Conservation (phyloP, 2,888 invertebrate species). For the Helobdella robusta region DNA sequence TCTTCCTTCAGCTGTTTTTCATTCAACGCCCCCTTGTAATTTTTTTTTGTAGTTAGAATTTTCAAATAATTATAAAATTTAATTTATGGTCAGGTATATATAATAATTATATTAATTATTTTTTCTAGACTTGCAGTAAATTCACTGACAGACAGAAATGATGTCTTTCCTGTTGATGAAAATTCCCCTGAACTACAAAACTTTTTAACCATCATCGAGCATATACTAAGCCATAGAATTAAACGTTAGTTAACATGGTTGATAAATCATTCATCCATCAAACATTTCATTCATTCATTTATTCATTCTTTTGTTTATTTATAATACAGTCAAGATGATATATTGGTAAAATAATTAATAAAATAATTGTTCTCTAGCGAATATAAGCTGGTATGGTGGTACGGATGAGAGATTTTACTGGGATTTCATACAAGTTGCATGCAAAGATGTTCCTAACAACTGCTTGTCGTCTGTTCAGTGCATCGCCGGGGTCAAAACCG, state of each 20-base stretch:
- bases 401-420: constrained; percentile 38
- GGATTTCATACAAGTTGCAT: constrained; percentile 38
- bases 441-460: constrained; percentile 36
- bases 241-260: constrained; percentile 34
- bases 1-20: neutral
- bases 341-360: neutral
- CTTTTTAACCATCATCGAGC: constrained; percentile 41
- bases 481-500: constrained; percentile 38
- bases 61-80: neutral
- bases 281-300: constrained; percentile 3
- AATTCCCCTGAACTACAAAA: constrained; percentile 40
- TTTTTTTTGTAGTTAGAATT: too few relatives aligned
- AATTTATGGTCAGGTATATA: neutral
- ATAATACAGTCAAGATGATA: neutral
- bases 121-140: constrained; percentile 40
- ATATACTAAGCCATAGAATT: constrained; percentile 39
- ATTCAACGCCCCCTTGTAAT: neutral
- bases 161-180: constrained; percentile 39
- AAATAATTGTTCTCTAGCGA: constrained; percentile 28
- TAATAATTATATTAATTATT: neutral
- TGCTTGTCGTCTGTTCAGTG: constrained; percentile 39
- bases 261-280: neutral
- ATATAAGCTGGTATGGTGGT: constrained; percentile 39
- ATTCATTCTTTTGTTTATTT: neutral
- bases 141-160: constrained; percentile 40